Evolutionary conservation across 2,113 vertebrate species (phyloP).

Genomic region (Indri indri): DNA sequence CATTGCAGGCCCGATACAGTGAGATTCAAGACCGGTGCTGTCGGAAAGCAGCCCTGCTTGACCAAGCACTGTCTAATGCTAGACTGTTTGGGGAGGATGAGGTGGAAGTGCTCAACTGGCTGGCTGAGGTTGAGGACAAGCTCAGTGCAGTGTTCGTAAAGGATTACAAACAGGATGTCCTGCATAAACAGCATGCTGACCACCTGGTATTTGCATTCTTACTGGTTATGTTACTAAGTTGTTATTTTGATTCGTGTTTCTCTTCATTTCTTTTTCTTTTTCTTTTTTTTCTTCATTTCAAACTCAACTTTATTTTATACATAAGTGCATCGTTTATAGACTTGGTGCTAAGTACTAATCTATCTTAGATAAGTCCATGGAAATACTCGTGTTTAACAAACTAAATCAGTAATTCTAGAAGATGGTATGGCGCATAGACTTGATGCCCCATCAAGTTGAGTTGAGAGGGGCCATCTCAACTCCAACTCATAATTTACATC

Average conservation of each 20-base stretch:
- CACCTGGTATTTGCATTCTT: conserved; percentile 91
- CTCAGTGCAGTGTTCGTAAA: conserved; percentile 92
- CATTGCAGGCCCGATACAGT: conserved; percentile 87
- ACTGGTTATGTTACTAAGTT: conserved; percentile 68
- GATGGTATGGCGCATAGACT: neutral
- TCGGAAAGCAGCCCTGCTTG: conserved; percentile 92
- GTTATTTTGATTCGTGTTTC: conserved; percentile 58
- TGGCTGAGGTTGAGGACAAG: conserved; percentile 97
- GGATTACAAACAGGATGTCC: conserved; percentile 92
- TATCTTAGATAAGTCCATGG: neutral
- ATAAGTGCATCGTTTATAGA: neutral
- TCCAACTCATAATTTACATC: neutral
- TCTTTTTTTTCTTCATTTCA: conserved; percentile 54
- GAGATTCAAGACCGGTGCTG: conserved; percentile 90
- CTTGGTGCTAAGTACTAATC: conserved; percentile 13
- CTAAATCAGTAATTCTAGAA: conserved; percentile 22
- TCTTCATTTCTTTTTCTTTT: conserved; percentile 56
- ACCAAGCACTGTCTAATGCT: conserved; percentile 95
- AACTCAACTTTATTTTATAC: conserved; percentile 48
- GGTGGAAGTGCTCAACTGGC: conserved; percentile 99
- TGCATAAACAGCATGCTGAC: conserved; percentile 94
- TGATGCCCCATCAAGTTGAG: no score
- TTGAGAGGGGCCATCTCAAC: neutral
- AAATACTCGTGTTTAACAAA: conserved; percentile 26
- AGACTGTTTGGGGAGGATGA: conserved; percentile 98